A percentile compares a stretch with the other conserved stretches of the same genome.
These are phyloP conservation scores for Athene noctua DNA, from an alignment of 2,113 vertebrate species.

Conservation along the genomic window DNA sequence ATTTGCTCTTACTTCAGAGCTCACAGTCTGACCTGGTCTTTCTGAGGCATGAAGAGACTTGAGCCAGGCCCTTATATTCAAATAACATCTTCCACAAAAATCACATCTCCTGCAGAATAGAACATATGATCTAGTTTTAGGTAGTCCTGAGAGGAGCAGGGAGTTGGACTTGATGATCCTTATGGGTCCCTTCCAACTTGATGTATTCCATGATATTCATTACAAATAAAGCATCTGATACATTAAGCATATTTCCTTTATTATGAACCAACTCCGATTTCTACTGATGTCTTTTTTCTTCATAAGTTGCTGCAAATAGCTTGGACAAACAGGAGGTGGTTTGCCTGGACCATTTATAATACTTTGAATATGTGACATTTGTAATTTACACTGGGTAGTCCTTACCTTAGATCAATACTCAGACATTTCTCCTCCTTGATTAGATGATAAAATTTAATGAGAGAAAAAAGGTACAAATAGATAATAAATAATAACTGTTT, in stretches of 20 bases:
- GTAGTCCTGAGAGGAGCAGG: background rate
- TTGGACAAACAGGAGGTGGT: background rate
- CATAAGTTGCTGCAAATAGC: background rate
- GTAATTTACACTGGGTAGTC: background rate
- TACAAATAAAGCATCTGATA: background rate
- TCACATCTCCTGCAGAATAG: background rate
- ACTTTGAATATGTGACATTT: background rate
- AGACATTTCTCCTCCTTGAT: background rate
- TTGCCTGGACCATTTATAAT: background rate
- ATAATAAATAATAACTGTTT: conserved; percentile 5
- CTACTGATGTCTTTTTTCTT: background rate
- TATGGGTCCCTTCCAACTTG: background rate
- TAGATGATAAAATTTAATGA: background rate
- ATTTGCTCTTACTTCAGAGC: background rate
- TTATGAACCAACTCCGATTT: background rate
- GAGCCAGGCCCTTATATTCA: background rate
- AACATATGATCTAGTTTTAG: background rate
- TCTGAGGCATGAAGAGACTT: background rate
- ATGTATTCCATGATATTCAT: background rate
- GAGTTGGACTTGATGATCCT: accelerated
- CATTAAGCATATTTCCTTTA: background rate
- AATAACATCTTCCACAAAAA: background rate
- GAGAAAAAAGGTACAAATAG: background rate
- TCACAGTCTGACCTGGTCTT: background rate
- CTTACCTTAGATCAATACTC: background rate